Evolutionary conservation across 2,797 vertebrate species (phyloP).

Genomic region (Ambastaia sidthimunki): DNA sequence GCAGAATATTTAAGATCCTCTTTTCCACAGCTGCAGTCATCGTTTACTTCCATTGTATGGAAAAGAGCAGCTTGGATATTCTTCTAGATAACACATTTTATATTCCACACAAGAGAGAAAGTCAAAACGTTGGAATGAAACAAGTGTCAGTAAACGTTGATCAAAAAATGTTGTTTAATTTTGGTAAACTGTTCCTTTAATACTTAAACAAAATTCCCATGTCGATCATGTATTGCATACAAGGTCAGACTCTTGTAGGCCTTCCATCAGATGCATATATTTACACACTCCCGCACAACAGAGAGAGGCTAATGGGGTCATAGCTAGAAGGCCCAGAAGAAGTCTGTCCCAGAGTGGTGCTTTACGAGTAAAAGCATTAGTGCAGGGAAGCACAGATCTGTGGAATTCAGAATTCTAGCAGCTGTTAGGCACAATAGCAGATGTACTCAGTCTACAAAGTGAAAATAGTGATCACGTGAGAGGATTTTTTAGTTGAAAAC

Average conservation of each 20-base stretch:
- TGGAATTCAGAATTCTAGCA: constrained; percentile 16
- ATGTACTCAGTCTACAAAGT: background rate
- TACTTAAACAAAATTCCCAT: background rate
- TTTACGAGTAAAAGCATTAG: constrained; percentile 47
- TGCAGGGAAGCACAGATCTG: constrained; percentile 22
- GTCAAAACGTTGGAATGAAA: too few species aligned
- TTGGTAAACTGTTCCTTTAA: background rate
- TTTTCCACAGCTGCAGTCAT: too few species aligned
- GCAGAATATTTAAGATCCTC: too few species aligned
- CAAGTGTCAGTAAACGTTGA: too few species aligned
- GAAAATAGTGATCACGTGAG: background rate
- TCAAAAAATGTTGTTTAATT: background rate
- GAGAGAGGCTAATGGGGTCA: constrained; percentile 62
- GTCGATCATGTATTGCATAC: constrained; percentile 4
- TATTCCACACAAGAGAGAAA: too few species aligned
- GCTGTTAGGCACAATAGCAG: background rate
- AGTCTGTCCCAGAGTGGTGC: constrained; percentile 17
- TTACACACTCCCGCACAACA: constrained; percentile 22
- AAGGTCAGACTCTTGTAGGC: constrained; percentile 25
- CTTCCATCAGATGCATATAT: constrained; percentile 2
- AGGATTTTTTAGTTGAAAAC: background rate
- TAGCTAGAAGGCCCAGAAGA: constrained; percentile 52
- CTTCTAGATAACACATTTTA: too few species aligned
- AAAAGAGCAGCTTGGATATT: too few species aligned
- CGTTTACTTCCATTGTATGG: too few species aligned